Conservation (phyloP, 2,797 vertebrate genomes). For the Peromyscus attwateri region DNA sequence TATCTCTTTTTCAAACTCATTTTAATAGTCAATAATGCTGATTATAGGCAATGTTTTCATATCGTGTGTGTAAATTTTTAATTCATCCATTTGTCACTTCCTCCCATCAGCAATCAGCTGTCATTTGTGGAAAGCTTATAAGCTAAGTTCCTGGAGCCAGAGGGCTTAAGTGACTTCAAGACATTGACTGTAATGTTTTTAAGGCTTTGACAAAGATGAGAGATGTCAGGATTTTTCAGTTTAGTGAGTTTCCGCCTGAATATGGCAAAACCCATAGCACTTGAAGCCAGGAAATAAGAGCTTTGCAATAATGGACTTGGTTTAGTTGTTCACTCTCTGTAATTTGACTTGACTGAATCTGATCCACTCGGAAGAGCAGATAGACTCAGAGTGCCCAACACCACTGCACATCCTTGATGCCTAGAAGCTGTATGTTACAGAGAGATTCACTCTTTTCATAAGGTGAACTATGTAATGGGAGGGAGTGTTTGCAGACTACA, state of each 20-base stretch:
- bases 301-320: constrained; percentile 27
- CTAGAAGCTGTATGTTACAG: background rate
- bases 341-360: constrained; percentile 28
- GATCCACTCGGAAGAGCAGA: background rate
- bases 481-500: background rate
- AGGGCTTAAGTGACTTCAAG: constrained; percentile 66
- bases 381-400: background rate
- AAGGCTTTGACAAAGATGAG: constrained; percentile 71
- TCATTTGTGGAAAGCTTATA: background rate
- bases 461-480: background rate
- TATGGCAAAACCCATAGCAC: background rate
- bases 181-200: constrained; percentile 47
- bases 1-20: constrained; percentile 24
- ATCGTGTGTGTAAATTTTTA: constrained; percentile 59
- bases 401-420: too few relatives aligned
- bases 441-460: background rate
- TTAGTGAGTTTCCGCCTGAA: constrained; percentile 43
- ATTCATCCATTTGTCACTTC: constrained; percentile 71
- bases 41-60: constrained; percentile 53
- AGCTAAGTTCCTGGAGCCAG: constrained; percentile 21
- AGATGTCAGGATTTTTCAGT: constrained; percentile 65
- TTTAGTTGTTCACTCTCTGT: constrained; percentile 27
- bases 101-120: background rate
- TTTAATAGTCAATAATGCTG: background rate
- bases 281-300: constrained; percentile 20